Evolutionary conservation across 2,797 vertebrate species (phyloP).

Genomic region (Hirundo rustica): DNA sequence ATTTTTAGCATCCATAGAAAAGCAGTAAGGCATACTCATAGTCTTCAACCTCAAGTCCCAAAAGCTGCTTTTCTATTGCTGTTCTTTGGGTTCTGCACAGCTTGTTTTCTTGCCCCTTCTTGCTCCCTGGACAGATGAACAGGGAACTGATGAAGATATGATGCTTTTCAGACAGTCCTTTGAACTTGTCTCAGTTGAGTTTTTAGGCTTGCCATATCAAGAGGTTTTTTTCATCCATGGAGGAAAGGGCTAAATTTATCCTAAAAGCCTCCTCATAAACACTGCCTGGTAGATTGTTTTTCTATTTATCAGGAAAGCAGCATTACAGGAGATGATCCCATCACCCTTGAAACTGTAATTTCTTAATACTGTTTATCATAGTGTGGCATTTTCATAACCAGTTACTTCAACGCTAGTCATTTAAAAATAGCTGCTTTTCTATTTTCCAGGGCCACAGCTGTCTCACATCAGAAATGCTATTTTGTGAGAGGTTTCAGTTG

Average conservation of each 20-base stretch:
- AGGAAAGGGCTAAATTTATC: background rate
- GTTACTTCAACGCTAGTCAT: conserved; percentile 29
- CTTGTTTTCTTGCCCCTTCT: background rate
- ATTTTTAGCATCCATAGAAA: background rate
- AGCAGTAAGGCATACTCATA: background rate
- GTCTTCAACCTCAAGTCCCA: background rate
- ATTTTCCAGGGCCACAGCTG: conserved; percentile 37
- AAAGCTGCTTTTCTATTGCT: background rate
- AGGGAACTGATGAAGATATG: background rate
- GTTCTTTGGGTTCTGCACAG: background rate
- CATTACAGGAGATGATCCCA: background rate
- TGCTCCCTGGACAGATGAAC: background rate
- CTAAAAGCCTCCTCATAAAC: background rate
- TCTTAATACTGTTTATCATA: conserved; percentile 11
- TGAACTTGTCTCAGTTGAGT: background rate
- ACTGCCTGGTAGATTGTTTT: background rate
- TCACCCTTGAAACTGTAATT: background rate
- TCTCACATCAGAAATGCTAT: conserved; percentile 55
- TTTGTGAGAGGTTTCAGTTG: conserved; percentile 66
- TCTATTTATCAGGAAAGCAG: background rate
- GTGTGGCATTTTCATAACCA: conserved; percentile 9
- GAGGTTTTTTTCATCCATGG: background rate
- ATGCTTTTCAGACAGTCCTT: background rate
- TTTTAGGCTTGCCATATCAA: background rate
- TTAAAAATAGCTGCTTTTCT: conserved; percentile 49